Conservation (phyloP, 2,797 vertebrate species). For the Paedocypris micromegethes region DNA sequence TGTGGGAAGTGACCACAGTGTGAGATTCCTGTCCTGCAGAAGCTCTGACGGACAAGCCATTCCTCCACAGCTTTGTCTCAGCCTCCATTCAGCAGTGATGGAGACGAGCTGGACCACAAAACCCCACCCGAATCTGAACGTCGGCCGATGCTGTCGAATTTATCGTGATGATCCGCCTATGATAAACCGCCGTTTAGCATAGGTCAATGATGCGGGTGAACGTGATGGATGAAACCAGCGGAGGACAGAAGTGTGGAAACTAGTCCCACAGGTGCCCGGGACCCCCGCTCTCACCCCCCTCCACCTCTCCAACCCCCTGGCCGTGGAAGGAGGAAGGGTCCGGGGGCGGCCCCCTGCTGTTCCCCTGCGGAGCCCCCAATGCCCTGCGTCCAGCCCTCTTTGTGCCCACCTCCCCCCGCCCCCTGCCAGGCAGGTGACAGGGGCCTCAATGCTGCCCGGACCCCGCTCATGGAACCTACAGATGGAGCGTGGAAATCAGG, state of each 20-base stretch:
- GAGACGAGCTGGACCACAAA: not conserved
- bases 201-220: slow-evolving; percentile 11
- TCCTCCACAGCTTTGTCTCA: not conserved
- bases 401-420: slow-evolving; percentile 65
- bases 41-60: slow-evolving; percentile 9
- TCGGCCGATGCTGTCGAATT: too few relatives aligned
- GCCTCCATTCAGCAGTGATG: not conserved
- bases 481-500: slow-evolving; percentile 99
- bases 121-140: too few relatives aligned
- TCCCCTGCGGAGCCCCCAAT: slow-evolving; percentile 82
- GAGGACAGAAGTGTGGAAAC: slow-evolving; percentile 10
- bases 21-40: slow-evolving; percentile 28
- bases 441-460: slow-evolving; percentile 89
- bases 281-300: slow-evolving; percentile 21
- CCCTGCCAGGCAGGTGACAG: slow-evolving; percentile 99
- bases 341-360: slow-evolving; percentile 71
- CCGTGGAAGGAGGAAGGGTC: slow-evolving; percentile 64
- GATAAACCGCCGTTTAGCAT: slow-evolving; percentile 1
- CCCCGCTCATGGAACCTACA: slow-evolving; percentile 98
- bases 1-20: slow-evolving; percentile 22
- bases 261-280: slow-evolving; percentile 32
- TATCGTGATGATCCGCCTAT: not conserved
- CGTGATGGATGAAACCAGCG: slow-evolving; percentile 28
- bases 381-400: slow-evolving; percentile 70
- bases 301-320: slow-evolving; percentile 61